Percentiles rank a stretch among this genome's conserved stretches.
phyloP scores from a whole-genome alignment of 1,140 invertebrate species.

The Leptoteleia sp. region DNA sequence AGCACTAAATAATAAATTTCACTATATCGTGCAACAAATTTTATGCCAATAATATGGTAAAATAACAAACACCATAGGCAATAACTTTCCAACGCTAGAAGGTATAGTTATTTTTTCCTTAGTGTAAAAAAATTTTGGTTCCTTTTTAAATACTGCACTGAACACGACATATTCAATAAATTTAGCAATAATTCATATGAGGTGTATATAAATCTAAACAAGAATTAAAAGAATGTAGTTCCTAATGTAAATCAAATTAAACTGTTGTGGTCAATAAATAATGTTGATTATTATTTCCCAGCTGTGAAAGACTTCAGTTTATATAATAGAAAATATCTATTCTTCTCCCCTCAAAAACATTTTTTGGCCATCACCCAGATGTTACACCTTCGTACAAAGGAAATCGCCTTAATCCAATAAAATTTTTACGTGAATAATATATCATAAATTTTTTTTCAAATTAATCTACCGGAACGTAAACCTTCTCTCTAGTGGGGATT shows the following conservation, averaged over 20 bases:
- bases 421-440: slow-evolving; percentile 5
- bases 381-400: slow-evolving; percentile 21
- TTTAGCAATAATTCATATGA: too few relatives aligned
- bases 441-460: background rate
- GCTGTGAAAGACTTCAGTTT: background rate
- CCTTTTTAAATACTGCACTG: too few relatives aligned
- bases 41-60: too few relatives aligned
- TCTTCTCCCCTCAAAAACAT: background rate
- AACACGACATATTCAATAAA: too few relatives aligned
- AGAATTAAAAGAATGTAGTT: too few relatives aligned
- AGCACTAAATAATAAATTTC: too few relatives aligned
- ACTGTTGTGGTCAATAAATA: background rate
- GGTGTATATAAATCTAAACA: too few relatives aligned
- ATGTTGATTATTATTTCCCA: background rate
- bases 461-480: background rate
- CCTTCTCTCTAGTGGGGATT: background rate
- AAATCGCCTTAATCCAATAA: background rate
- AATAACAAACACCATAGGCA: too few relatives aligned
- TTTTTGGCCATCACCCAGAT: slow-evolving; percentile 30
- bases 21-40: too few relatives aligned
- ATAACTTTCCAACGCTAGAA: too few relatives aligned
- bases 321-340: slow-evolving; percentile 3
- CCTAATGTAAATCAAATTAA: background rate
- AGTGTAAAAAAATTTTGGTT: too few relatives aligned
- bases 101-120: too few relatives aligned